Conservation (phyloP, 2,888 invertebrate species). For the Andricus quercusramuli region DNA sequence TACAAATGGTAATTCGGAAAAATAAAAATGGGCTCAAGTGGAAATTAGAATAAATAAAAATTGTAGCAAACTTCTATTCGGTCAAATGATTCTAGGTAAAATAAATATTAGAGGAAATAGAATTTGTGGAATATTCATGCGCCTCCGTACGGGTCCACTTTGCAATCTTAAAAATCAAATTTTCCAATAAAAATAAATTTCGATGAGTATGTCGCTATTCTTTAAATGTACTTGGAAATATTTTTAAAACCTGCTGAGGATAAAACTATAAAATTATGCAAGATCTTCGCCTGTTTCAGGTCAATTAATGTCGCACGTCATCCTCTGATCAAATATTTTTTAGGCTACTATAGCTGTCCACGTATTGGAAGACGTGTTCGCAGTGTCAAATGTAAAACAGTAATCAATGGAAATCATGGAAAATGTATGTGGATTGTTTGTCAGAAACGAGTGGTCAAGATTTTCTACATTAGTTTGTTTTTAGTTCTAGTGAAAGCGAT, state of each 20-base stretch:
- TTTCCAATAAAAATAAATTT: conserved; percentile 7
- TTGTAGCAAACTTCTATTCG: no score
- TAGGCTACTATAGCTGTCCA: conserved; percentile 1
- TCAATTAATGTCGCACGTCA: conserved; percentile 35
- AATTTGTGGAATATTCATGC: no score
- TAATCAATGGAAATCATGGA: conserved; percentile 16
- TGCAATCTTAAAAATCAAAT: conserved; percentile 35
- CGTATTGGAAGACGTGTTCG: not conserved
- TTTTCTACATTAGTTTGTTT: conserved; percentile 19
- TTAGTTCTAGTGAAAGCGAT: conserved; percentile 8
- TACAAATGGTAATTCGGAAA: no score
- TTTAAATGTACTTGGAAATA: conserved; percentile 11
- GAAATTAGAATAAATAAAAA: no score
- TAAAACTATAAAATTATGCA: conserved; percentile 9
- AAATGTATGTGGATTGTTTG: conserved; percentile 21
- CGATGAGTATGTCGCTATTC: conserved; percentile 15
- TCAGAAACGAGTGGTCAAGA: not conserved
- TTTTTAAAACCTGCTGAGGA: conserved; percentile 23
- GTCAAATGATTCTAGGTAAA: no score
- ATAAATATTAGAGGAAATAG: no score
- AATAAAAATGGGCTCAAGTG: no score
- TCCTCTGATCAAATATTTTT: conserved; percentile 9
- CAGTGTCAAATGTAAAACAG: not conserved
- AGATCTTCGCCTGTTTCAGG: conserved; percentile 26
- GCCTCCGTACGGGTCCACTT: conserved; percentile 6